These are phyloP conservation scores for Gobiocypris rarus DNA, from an alignment of 2,113 vertebrate genomes.

Conservation along the genomic window DNA sequence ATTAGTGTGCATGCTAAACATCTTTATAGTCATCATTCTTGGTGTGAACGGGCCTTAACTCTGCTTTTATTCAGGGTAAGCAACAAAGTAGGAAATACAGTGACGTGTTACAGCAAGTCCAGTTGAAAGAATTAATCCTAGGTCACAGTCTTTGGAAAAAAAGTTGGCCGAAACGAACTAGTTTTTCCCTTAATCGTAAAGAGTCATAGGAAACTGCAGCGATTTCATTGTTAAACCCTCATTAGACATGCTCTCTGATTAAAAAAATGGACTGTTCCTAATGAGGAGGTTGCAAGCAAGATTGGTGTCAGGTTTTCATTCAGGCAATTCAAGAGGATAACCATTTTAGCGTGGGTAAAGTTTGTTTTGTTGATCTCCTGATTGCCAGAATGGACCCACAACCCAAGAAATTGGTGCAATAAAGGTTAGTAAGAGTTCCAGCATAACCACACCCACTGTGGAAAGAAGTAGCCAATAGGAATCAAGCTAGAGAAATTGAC, in stretches of 20 bases:
- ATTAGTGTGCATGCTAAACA: no score
- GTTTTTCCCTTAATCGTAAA: neutral
- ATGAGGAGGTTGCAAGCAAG: neutral
- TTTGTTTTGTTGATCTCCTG: neutral
- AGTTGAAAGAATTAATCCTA: neutral
- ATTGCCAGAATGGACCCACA: neutral
- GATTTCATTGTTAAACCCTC: neutral
- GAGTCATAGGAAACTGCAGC: neutral
- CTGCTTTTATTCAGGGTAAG: no score
- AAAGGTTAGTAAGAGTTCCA: slow-evolving; percentile 52
- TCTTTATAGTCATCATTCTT: no score
- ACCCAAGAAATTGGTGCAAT: slow-evolving; percentile 12
- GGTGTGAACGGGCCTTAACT: no score
- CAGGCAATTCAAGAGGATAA: slow-evolving; percentile 1
- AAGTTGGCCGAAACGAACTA: neutral
- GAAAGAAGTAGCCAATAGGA: slow-evolving; percentile 67
- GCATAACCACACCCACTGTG: slow-evolving; percentile 61
- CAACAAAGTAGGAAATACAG: neutral
- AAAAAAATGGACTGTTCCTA: neutral
- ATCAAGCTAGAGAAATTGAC: slow-evolving; percentile 64
- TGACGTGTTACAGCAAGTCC: slow-evolving; percentile 5
- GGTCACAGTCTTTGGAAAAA: neutral
- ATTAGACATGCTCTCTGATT: slow-evolving; percentile 1
- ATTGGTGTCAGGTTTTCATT: neutral
- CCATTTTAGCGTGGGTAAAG: neutral